phyloP scores from a whole-genome alignment of 1,140 invertebrate genomes.

The Drosophila kikkawai region DNA sequence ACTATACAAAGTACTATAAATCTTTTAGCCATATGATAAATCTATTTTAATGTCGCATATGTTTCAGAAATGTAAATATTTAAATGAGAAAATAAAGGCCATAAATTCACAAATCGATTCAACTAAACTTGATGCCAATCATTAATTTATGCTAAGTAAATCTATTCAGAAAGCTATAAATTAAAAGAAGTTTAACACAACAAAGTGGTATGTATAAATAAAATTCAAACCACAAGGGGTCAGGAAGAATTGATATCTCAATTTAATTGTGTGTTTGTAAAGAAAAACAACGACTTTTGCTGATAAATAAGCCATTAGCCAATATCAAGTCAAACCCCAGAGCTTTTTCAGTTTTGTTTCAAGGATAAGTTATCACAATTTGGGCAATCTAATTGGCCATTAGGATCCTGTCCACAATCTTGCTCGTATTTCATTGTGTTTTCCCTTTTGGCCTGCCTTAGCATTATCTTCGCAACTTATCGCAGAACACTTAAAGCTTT shows the following conservation, averaged over 20 bases:
- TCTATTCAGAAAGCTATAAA: slow-evolving; percentile 2
- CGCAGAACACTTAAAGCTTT: slow-evolving; percentile 10
- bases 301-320: slow-evolving; percentile 6
- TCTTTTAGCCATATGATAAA: neutral
- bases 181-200: neutral
- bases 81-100: neutral
- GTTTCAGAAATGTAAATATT: neutral
- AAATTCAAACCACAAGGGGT: neutral
- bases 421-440: slow-evolving; percentile 14
- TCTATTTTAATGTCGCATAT: neutral
- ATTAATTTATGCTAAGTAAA: slow-evolving; percentile 2
- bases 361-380: slow-evolving; percentile 23
- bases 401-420: slow-evolving; percentile 12
- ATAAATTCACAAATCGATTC: slow-evolving; percentile 1
- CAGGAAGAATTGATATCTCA: neutral
- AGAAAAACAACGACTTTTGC: neutral
- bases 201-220: neutral
- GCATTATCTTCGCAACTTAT: slow-evolving; percentile 15
- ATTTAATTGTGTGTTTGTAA: neutral
- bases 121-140: neutral
- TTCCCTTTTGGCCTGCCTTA: neutral
- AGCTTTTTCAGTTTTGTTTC: slow-evolving; percentile 8
- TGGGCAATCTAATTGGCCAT: slow-evolving; percentile 24
- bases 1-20: neutral
- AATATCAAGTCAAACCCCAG: slow-evolving; percentile 10